Percentiles rank a stretch among this genome's conserved stretches.
phyloP scores from a whole-genome alignment of 92 coral and sea anemone species.

The Porites divaricata region DNA sequence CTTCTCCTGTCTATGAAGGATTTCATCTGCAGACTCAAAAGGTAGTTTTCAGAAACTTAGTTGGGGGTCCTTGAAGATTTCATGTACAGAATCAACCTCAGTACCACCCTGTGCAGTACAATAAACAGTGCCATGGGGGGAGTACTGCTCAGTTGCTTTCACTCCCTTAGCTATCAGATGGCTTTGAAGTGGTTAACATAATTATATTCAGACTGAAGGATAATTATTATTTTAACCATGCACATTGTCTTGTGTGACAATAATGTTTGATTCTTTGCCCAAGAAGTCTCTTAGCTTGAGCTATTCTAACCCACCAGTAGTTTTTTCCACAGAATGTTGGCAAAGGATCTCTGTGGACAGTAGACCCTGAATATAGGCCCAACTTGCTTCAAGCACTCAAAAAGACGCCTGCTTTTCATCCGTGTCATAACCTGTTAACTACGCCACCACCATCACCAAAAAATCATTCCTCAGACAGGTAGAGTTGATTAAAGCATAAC shows the following conservation, averaged over 20 bases:
- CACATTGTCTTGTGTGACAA: too few relatives aligned
- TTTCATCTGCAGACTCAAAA: too few relatives aligned
- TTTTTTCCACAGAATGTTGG: constrained; percentile 88
- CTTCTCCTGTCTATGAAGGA: too few relatives aligned
- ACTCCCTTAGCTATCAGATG: too few relatives aligned
- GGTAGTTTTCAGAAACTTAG: too few relatives aligned
- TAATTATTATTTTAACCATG: too few relatives aligned
- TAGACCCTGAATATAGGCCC: constrained; percentile 93
- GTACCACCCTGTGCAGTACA: not conserved
- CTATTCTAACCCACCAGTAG: constrained; percentile 20
- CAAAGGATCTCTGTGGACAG: constrained; percentile 99
- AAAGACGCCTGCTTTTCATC: constrained; percentile 95
- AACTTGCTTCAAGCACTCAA: constrained; percentile 94
- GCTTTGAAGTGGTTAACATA: too few relatives aligned
- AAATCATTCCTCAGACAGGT: constrained; percentile 65
- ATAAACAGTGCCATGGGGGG: not conserved
- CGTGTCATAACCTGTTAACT: constrained; percentile 88
- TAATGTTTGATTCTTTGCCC: not conserved
- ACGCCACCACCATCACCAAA: constrained; percentile 99
- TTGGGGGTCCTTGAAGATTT: too few relatives aligned
- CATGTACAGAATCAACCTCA: not conserved
- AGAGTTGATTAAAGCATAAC: not conserved
- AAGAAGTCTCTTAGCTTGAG: not conserved
- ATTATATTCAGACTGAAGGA: too few relatives aligned
- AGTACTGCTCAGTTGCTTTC: not conserved